Conservation (phyloP, 2,113 vertebrate genomes). For the Hyperopisus bebe region DNA sequence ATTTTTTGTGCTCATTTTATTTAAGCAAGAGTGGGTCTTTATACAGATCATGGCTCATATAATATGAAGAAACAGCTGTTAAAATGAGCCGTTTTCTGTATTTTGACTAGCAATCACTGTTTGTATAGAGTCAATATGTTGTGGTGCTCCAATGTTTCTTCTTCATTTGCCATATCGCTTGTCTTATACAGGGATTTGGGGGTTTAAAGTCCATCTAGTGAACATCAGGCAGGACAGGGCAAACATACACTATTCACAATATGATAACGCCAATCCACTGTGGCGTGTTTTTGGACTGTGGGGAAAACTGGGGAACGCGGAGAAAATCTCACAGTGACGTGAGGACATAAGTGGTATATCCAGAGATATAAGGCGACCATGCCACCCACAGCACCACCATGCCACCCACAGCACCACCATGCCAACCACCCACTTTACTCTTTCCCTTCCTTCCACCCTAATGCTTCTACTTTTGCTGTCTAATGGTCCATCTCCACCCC, state of each 20-base stretch:
- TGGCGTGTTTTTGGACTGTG: background rate
- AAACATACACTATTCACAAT: background rate
- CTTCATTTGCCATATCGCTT: background rate
- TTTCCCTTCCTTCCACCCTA: background rate
- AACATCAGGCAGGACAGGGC: background rate
- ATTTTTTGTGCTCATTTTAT: background rate
- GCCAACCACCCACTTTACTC: background rate
- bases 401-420: background rate
- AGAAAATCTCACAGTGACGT: background rate
- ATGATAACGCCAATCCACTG: background rate
- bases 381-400: background rate
- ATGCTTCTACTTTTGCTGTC: background rate
- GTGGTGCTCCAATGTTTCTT: background rate
- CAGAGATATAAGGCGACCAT: background rate
- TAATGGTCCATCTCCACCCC: background rate
- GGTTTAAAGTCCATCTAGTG: background rate
- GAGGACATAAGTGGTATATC: too few species aligned
- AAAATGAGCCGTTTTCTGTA: background rate
- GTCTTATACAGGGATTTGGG: background rate
- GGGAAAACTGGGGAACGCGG: background rate
- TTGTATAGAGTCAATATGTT: background rate
- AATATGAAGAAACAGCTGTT: background rate
- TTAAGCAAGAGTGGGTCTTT: background rate
- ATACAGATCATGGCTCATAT: background rate
- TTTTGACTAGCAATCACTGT: background rate